Evolutionary conservation across 2,797 vertebrate species (phyloP), one percentile per base, ranked within the genome.

Genomic region (Dipus sagitta): DNA sequence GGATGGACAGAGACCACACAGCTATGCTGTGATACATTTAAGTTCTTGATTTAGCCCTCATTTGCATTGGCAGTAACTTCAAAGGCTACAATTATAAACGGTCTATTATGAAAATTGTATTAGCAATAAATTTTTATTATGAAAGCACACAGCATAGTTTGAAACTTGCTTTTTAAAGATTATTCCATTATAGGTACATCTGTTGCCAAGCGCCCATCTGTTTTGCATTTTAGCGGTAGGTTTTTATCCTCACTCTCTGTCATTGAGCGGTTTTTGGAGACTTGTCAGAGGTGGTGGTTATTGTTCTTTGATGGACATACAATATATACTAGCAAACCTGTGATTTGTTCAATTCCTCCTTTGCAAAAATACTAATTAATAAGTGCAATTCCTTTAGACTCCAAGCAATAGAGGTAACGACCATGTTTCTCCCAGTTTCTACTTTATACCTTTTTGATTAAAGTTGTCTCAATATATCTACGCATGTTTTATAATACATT

Each of bases 21-120:
- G 17, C 20, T 65, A 85, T 18, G 60, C 60, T 72, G 64, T 13
- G 67, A 94, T 91, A 32, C 42, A 84, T 87, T 89, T 92, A 82
- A 78, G 42, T 71, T 87, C 72, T 81, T 38, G 1, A 60, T 42
- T 89, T 93, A 14, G 13, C 54, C 17, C 78, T 94, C 91, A 79
- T 91, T 96, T 93, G 74, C 86, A 92, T 70, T 91, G 74, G 74
- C 74, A 85, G 21, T 74, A 75, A 92, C 80, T 95, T 91, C 85
- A 78, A 93, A 28, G 58, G 76, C 65, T 89, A 52, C 58, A 81
- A 95, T 86, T 93, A 90, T 3, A 88, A 94, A 87, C 26, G 74
- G 71, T 0, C 71, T 85, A 89, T 91, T 91, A 92, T 81, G 64
- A 96, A 94, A 88, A 84, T 32, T 93, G 82, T 68, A 72, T 89